These are phyloP conservation scores for Hoplodrina ambigua DNA, from an alignment of 2,888 invertebrate species.

Conservation along the genomic window DNA sequence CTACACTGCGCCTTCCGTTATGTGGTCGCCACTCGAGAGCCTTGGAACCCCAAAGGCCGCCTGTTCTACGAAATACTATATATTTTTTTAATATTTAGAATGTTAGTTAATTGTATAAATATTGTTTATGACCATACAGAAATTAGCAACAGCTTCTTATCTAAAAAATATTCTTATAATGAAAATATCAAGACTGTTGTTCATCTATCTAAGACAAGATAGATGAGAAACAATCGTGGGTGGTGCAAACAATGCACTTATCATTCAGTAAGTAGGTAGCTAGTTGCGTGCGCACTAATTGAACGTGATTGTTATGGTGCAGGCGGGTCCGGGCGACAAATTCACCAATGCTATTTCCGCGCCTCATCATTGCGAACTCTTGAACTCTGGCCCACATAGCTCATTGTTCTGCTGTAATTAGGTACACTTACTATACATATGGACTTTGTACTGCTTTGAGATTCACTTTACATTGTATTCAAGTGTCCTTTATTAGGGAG, in stretches of 20 bases:
- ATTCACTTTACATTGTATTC: background rate
- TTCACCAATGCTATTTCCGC: slow-evolving; percentile 2
- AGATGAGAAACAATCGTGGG: background rate
- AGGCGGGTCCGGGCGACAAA: slow-evolving; percentile 2
- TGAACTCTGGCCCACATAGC: slow-evolving; percentile 32
- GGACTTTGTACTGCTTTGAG: background rate
- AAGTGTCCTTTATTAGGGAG: background rate
- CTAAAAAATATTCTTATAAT: too few relatives aligned
- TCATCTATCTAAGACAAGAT: too few relatives aligned
- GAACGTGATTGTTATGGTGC: slow-evolving; percentile 10
- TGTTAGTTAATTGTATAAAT: too few relatives aligned
- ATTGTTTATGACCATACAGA: too few relatives aligned
- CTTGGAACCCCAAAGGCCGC: too few relatives aligned
- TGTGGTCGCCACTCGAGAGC: too few relatives aligned
- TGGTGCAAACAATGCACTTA: background rate
- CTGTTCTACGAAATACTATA: too few relatives aligned
- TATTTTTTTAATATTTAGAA: too few relatives aligned
- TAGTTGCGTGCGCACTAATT: slow-evolving; percentile 19
- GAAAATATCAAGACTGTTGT: too few relatives aligned
- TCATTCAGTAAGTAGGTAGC: background rate
- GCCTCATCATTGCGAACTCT: slow-evolving; percentile 15
- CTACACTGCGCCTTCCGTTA: too few relatives aligned
- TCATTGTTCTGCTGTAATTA: slow-evolving; percentile 2
- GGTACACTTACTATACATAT: background rate
- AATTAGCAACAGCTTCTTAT: too few relatives aligned